Evolutionary conservation across 2,113 vertebrate genomes (phyloP).

Genomic region (Alouatta palliata): DNA sequence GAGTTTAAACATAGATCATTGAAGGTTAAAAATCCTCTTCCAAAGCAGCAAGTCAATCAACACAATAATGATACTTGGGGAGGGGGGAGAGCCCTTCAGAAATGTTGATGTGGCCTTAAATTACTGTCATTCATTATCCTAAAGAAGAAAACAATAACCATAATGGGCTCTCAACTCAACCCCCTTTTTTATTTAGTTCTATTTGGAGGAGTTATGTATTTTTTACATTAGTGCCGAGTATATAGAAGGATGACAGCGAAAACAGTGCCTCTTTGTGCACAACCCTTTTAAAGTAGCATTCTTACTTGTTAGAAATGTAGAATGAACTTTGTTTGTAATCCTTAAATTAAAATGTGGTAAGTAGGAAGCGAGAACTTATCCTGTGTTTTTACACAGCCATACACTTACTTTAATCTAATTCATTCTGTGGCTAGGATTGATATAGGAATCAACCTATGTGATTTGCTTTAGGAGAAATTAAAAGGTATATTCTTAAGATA

Average conservation of each 20-base stretch:
- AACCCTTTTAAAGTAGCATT: conserved; percentile 81
- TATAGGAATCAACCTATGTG: conserved; percentile 89
- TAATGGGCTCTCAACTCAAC: conserved; percentile 71
- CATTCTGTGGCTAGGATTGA: conserved; percentile 91
- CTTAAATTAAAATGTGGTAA: conserved; percentile 92
- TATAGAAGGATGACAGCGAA: conserved; percentile 79
- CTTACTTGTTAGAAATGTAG: conserved; percentile 87
- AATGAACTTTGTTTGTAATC: conserved; percentile 94
- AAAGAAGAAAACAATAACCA: conserved; percentile 65
- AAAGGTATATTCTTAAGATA: conserved; percentile 91
- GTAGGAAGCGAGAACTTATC: conserved; percentile 91
- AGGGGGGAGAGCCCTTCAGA: conserved; percentile 67
- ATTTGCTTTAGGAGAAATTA: conserved; percentile 96
- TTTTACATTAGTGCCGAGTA: conserved; percentile 82
- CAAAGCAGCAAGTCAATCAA: conserved; percentile 72
- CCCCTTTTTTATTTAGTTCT: conserved; percentile 80
- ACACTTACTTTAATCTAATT: conserved; percentile 91
- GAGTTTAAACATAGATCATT: conserved; percentile 75
- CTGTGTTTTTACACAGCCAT: conserved; percentile 90
- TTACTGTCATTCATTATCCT: conserved; percentile 72
- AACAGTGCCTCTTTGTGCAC: conserved; percentile 78
- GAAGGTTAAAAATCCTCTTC: conserved; percentile 79
- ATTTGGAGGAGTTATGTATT: conserved; percentile 81
- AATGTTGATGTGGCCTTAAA: conserved; percentile 86
- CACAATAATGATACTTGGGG: conserved; percentile 53